phyloP scores from a whole-genome alignment of 1,140 invertebrate species.

The Sitodiplosis mosellana region DNA sequence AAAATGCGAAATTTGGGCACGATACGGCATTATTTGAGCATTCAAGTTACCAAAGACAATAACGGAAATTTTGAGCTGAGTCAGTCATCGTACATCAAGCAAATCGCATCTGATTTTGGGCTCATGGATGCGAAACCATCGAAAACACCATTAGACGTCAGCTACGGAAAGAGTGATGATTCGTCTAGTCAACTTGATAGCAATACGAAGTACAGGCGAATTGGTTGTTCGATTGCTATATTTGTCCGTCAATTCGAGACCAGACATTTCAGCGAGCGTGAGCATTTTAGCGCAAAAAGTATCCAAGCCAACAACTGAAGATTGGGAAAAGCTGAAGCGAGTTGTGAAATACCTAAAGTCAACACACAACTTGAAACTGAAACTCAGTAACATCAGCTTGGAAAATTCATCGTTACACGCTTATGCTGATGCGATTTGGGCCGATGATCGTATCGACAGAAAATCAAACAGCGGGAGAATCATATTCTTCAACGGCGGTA shows the following conservation, averaged over 20 bases:
- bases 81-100: neutral
- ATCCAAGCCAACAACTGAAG: neutral
- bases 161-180: constrained; percentile 6
- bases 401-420: neutral
- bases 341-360: neutral
- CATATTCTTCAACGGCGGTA: constrained; percentile 5
- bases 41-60: constrained; percentile 7
- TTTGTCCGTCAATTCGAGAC: constrained; percentile 6
- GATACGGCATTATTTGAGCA: constrained; percentile 13
- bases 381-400: neutral
- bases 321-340: neutral
- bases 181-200: neutral
- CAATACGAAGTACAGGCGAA: constrained; percentile 6
- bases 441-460: constrained; percentile 7
- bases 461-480: constrained; percentile 10
- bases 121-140: constrained; percentile 4
- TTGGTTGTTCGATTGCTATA: constrained; percentile 7
- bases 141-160: constrained; percentile 3
- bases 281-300: neutral
- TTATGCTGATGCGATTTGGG: constrained; percentile 10
- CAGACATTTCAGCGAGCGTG: constrained; percentile 8
- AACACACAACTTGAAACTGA: neutral
- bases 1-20: constrained; percentile 13
- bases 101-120: neutral
- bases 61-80: constrained; percentile 3